These are phyloP conservation scores for Xenopus borealis DNA, from an alignment of 2,113 vertebrate genomes.

Conservation along the genomic window DNA sequence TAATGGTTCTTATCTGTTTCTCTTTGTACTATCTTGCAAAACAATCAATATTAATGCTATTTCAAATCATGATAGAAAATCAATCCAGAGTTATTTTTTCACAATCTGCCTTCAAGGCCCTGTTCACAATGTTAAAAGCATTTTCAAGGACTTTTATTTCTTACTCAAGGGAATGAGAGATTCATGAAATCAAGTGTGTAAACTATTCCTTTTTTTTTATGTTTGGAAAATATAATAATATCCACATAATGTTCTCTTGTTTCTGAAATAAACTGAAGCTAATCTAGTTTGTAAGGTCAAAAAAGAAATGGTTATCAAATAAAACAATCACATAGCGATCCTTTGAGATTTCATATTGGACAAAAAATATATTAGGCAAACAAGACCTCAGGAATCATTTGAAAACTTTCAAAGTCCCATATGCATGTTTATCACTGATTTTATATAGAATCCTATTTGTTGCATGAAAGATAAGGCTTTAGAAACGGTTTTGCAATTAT, in stretches of 20 bases:
- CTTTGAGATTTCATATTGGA: no score
- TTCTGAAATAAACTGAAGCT: background rate
- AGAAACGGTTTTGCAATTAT: no score
- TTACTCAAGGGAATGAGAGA: slow-evolving; percentile 53
- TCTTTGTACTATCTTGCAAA: slow-evolving; percentile 50
- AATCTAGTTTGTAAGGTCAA: background rate
- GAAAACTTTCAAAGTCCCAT: no score
- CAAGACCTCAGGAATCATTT: no score
- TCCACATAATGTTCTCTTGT: background rate
- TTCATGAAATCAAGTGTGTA: slow-evolving; percentile 60
- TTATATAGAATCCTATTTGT: no score
- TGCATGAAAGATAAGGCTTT: no score
- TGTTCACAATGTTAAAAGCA: slow-evolving; percentile 57
- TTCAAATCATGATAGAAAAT: slow-evolving; percentile 68
- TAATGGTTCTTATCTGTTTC: slow-evolving; percentile 32
- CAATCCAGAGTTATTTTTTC: slow-evolving; percentile 53
- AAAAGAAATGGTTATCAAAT: background rate
- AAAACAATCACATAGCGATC: background rate
- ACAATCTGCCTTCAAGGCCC: slow-evolving; percentile 51
- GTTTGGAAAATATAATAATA: slow-evolving; percentile 43
- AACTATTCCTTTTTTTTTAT: slow-evolving; percentile 33
- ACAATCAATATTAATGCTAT: slow-evolving; percentile 67
- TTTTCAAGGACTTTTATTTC: slow-evolving; percentile 55
- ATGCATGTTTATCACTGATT: no score
- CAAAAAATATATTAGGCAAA: no score